Percentiles rank a stretch among this genome's conserved stretches.
These are phyloP conservation scores for Gallinago undulata DNA, from an alignment of 2,113 vertebrate genomes.

Conservation along the genomic window DNA sequence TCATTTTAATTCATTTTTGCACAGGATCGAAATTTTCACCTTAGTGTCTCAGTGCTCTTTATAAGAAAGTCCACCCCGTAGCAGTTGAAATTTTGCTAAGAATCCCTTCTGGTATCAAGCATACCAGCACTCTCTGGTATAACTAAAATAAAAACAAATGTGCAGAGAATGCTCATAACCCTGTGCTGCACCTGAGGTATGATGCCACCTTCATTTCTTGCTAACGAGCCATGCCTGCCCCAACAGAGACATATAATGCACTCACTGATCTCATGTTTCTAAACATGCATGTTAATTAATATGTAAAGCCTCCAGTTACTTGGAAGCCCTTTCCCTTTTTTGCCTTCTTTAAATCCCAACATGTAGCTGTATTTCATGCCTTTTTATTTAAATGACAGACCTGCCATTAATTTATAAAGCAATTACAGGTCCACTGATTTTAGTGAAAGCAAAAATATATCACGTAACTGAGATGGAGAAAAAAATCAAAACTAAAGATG, in stretches of 20 bases:
- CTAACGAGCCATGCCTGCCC: not conserved
- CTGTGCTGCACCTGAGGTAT: not conserved
- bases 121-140: not conserved
- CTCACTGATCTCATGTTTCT: not conserved
- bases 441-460: not conserved
- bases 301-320: not conserved
- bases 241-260: not conserved
- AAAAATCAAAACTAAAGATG: not conserved
- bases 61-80: not conserved
- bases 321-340: not conserved
- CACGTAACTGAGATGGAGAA: not conserved
- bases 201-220: not conserved
- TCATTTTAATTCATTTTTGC: not conserved
- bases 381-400: not conserved
- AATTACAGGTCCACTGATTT: not conserved
- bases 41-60: not conserved
- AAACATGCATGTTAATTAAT: not conserved
- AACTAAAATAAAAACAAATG: accelerated
- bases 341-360: not conserved
- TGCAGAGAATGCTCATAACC: not conserved
- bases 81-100: not conserved
- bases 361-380: not conserved
- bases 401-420: not conserved
- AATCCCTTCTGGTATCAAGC: not conserved
- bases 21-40: not conserved